phyloP scores from a whole-genome alignment of 2,113 vertebrate species.

The Plecturocebus donacophilus region DNA sequence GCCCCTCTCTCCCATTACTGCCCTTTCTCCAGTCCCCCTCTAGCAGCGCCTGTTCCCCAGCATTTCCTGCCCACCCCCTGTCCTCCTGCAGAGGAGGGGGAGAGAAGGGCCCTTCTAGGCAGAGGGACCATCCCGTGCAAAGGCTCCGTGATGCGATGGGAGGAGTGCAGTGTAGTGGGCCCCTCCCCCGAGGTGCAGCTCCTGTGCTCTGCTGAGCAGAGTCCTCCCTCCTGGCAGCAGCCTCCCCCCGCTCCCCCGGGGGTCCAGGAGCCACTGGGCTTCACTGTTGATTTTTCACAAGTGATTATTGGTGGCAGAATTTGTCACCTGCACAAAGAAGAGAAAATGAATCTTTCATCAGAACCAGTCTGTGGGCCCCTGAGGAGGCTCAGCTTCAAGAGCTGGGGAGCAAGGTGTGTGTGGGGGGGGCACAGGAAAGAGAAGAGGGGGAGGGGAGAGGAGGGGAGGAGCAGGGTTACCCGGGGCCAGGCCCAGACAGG shows the following conservation, averaged over 20 bases:
- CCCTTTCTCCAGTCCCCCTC: too few species aligned
- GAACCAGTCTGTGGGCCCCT: slow-evolving; percentile 64
- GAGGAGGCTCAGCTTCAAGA: slow-evolving; percentile 13
- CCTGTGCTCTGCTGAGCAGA: neutral
- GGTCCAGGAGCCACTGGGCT: slow-evolving; percentile 61
- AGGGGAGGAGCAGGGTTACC: neutral
- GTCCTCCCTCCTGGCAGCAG: too few species aligned
- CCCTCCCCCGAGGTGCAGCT: neutral
- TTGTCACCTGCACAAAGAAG: slow-evolving; percentile 81
- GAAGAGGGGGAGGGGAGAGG: neutral
- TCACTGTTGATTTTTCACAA: slow-evolving; percentile 85
- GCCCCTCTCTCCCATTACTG: neutral
- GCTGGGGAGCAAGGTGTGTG: neutral
- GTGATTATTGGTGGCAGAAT: slow-evolving; percentile 81
- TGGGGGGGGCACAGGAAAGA: neutral
- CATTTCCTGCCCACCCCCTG: neutral
- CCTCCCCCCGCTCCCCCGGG: neutral
- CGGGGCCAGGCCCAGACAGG: neutral
- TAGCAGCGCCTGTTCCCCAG: neutral
- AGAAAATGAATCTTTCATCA: slow-evolving; percentile 82
- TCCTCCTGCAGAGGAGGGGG: neutral
- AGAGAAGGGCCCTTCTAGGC: neutral
- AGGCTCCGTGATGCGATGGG: fast-evolving
- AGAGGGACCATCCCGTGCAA: neutral
- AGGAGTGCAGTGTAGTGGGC: fast-evolving